Conservation (phyloP, 2,113 vertebrate species). For the Pachyramphus minor region DNA sequence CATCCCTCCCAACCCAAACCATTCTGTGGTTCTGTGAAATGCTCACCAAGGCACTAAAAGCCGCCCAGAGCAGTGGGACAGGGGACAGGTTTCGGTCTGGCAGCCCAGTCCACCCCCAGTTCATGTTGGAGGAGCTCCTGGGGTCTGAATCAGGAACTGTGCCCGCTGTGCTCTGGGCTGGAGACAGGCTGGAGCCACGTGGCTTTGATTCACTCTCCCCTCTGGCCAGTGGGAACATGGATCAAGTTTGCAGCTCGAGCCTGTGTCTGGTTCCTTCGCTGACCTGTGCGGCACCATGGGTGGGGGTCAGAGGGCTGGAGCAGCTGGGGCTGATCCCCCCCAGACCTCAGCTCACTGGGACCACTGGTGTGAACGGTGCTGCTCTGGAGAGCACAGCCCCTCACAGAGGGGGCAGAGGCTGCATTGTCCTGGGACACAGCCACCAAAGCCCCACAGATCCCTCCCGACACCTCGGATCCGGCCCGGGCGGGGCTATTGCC, state of each 20-base stretch:
- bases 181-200: background rate
- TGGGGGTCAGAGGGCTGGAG: background rate
- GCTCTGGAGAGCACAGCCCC: background rate
- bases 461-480: background rate
- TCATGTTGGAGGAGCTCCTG: background rate
- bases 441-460: background rate
- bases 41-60: background rate
- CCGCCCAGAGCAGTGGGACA: background rate
- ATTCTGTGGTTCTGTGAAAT: background rate
- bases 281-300: background rate
- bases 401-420: background rate
- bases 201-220: background rate
- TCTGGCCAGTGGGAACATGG: background rate
- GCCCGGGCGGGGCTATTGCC: background rate
- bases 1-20: background rate
- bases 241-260: background rate
- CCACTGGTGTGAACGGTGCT: background rate
- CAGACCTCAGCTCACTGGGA: fast-evolving
- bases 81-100: background rate
- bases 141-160: background rate
- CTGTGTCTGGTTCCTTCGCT: background rate
- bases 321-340: background rate
- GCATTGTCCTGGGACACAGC: background rate
- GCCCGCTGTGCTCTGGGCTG: background rate
- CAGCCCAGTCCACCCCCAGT: background rate